These are phyloP conservation scores for Chloropsis cyanopogon DNA, from an alignment of 2,113 vertebrate genomes.

Conservation along the genomic window DNA sequence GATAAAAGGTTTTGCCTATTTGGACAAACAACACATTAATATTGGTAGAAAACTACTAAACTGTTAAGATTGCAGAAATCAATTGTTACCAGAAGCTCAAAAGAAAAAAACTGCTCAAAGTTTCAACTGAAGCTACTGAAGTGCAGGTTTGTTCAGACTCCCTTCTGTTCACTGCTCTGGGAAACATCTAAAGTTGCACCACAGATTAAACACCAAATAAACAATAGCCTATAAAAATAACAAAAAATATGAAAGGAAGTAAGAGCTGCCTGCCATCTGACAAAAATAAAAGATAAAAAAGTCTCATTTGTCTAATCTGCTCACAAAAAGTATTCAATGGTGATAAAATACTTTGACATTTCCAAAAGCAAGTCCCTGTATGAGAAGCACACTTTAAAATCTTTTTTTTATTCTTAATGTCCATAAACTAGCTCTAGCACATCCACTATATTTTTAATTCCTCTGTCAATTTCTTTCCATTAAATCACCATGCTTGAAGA, in stretches of 20 bases:
- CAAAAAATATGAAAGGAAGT: background rate
- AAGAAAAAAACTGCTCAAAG: background rate
- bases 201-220: background rate
- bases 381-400: background rate
- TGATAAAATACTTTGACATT: background rate
- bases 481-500: background rate
- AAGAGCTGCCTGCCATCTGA: background rate
- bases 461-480: background rate
- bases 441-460: background rate
- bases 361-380: background rate
- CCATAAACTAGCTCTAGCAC: background rate
- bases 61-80: background rate
- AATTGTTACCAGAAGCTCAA: background rate
- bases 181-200: background rate
- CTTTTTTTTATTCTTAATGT: background rate
- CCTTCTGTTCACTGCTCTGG: background rate
- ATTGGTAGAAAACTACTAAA: background rate
- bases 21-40: background rate
- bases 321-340: background rate
- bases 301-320: background rate
- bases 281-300: background rate
- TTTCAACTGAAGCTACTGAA: background rate
- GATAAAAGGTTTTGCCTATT: background rate
- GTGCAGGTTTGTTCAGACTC: background rate
- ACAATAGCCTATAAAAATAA: background rate